Evolutionary conservation across 2,888 invertebrate species (phyloP), one percentile per base, ranked within the genome.

Genomic region (Rotaria socialis): DNA sequence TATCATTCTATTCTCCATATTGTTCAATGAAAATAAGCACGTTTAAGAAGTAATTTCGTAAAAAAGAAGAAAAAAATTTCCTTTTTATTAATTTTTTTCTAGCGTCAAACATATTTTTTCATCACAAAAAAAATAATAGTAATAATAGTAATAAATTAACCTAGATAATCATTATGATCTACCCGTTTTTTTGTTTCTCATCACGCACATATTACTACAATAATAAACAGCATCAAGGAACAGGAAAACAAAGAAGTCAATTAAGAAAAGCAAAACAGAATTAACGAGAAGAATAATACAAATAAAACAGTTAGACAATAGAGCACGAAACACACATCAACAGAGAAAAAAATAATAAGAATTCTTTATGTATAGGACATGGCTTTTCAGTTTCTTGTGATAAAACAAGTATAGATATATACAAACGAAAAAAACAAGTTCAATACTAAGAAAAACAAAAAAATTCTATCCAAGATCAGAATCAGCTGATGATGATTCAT

Each of bases 281-380:
- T 67, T 35, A 35, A 27, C 16, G 35, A 27, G 67, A 35, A 1
- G 35, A 41, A 67, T 67, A 35, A 67, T 67, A 67, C 67, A 67
- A 67, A 35, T 35, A 67, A 67, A 67, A 35, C 14, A 35, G 35
- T 67, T 16, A 27, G 67, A 41, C 16, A 67, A 35, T 67, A 14
- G 67, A 67, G 5, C 67, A 67, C 67, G 67, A 67, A 67, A 67
- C 67, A 67, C 67, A 67, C 67, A 67, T 35, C 67, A 67, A 41
- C 16, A 52, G 16, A 52, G 52, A 52, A 16, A 52, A 52, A 67
- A 67, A 67, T 35, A 67, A 67, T 27, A 67, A 67, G 67, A 67
- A 67, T 67, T 67, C 67, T 35, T 67, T 60, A 60, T 60, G 10
- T 35, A 67, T 67, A 67, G 5, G 67, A 35, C 67, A 67, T 67